Evolutionary conservation across 2,888 invertebrate species (phyloP).

Genomic region (Harpalus rubripes): DNA sequence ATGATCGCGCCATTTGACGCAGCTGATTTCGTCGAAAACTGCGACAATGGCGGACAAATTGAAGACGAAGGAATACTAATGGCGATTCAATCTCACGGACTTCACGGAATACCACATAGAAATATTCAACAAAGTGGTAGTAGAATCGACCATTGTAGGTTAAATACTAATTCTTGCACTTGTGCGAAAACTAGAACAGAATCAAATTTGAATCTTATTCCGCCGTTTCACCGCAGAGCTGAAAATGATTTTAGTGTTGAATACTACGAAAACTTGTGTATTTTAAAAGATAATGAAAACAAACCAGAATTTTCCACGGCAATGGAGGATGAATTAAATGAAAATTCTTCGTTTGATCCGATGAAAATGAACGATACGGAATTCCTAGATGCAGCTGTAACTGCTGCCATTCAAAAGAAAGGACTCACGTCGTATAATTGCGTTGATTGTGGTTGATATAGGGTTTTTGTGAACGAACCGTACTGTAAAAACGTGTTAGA

Average conservation of each 20-base stretch:
- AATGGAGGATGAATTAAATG: not conserved
- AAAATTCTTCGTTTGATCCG: constrained; percentile 53
- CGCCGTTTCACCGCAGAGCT: constrained; percentile 60
- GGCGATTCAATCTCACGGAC: constrained; percentile 86
- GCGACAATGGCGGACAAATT: constrained; percentile 80
- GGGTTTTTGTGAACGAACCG: not conserved
- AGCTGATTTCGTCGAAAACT: constrained; percentile 80
- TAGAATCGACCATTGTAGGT: constrained; percentile 66
- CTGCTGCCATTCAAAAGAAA: constrained; percentile 86
- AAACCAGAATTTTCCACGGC: constrained; percentile 20
- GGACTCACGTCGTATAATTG: constrained; percentile 80
- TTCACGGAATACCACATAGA: constrained; percentile 76
- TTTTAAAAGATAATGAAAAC: constrained; percentile 58
- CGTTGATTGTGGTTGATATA: constrained; percentile 64
- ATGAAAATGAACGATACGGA: constrained; percentile 76
- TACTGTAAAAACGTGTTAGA: not conserved
- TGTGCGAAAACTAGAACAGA: constrained; percentile 61
- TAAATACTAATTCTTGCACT: constrained; percentile 73
- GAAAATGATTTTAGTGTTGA: constrained; percentile 50
- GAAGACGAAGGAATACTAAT: constrained; percentile 87
- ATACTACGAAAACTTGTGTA: constrained; percentile 58
- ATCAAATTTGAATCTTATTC: not conserved
- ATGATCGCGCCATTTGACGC: constrained; percentile 79
- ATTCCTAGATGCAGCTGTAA: constrained; percentile 86
- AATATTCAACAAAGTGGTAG: constrained; percentile 64